Base-by-base conservation (phyloP, 2,113 vertebrate genomes). In the Xenopus tropicalis region DNA sequence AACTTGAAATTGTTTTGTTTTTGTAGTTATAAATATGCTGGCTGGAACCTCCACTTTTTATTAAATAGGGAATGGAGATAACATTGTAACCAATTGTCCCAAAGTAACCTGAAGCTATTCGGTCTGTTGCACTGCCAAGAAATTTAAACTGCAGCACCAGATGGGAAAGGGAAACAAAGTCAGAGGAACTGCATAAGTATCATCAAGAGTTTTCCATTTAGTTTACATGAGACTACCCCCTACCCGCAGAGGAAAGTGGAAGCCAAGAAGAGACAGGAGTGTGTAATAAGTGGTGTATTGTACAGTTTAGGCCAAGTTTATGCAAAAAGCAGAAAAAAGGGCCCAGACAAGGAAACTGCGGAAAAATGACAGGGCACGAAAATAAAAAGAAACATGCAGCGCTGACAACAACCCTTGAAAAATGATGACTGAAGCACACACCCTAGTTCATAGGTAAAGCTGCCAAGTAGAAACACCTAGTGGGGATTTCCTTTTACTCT, bases 401-500 rank as follows among this genome's bases (percentile, higher is more conserved):
- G 37, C 25, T 22, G 13, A 69, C 46, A 54, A 61, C 52, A 46
- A 25, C 20, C 37, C 24, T 68, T 61, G 43, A 68, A 74, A 74
- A 68, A 58, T 68, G 65, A 74, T 61, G 72, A 76, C 52, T 62
- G 65, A 43, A 69, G 73, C 37, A 56, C 59, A 76, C 73, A 69
- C 73, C 66, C 66, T 44, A 69, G 58, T 69, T 29, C 46, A 56
- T 43, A 54, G 56, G 58, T 52, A 74, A 29, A 52, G 51, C 66
- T 69, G 64, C 64, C 63, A 74, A 74, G 54, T 46, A 74, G 63
- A 74, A 67, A 61, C 73, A 69, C 73, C 73, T 76, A 76, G 48
- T 69, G 43, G 73, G 66, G 65, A 76, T 76, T 76, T 76, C 72
- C 72, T 68, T 74, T 68, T 37, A 74, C 65, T 74, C 66, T 76